Conservation (phyloP, 2,888 invertebrate genomes). For the Harmothoe impar region DNA sequence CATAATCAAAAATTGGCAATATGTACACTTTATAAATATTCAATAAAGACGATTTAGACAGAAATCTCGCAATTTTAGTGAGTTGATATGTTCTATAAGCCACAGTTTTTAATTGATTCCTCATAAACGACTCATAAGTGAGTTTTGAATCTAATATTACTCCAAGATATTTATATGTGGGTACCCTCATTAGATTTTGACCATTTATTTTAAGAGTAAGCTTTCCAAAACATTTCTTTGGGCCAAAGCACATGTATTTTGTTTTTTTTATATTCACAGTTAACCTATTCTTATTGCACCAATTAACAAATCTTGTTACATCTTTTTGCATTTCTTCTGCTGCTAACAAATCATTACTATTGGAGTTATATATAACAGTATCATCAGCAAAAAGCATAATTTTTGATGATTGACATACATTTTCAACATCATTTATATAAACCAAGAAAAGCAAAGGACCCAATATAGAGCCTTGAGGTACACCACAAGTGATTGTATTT, state of each 20-base stretch:
- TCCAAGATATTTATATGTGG: not conserved
- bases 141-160: not conserved
- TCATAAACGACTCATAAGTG: not conserved
- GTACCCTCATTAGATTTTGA: not conserved
- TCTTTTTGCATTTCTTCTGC: not conserved
- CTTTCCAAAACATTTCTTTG: not conserved
- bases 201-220: not conserved
- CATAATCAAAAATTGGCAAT: not conserved
- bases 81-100: no score
- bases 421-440: conserved; percentile 17
- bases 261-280: conserved; percentile 30
- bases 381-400: conserved; percentile 25
- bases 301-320: not conserved
- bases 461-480: conserved; percentile 14
- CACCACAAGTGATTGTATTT: not conserved
- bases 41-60: no score
- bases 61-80: no score
- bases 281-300: not conserved
- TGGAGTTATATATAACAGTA: not conserved
- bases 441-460: not conserved
- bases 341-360: not conserved
- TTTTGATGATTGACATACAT: not conserved
- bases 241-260: not conserved
- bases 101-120: no score
- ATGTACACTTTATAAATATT: no score